Base-by-base conservation (phyloP, 23 tunicate species). In the Corella eumyota region DNA sequence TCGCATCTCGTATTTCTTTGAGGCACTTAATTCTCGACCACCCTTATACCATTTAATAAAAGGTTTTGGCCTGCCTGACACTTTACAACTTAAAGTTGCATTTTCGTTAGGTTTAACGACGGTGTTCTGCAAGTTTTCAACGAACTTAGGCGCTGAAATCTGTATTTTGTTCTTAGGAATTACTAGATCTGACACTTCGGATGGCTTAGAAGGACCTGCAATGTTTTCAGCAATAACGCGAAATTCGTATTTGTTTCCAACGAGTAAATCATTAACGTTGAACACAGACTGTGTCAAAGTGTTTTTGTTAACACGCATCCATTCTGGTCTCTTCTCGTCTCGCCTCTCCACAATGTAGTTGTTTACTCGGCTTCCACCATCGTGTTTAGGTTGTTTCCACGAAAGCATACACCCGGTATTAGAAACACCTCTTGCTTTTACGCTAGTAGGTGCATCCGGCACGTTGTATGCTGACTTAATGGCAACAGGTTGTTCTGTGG, bases 31-130 rank as follows among this genome's bases (percentile, higher is more conserved):
- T 54, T 92, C 98, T 29, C 75, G 60, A 0, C 93, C 98, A 21
- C 73, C 69, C 64, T 71, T 61, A 50, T 92, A 92, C 98, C 98
- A 92, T 55, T 92, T 92, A 21, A 92, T 73, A 28, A 92, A 60
- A 15, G 98, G 98, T 57, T 92, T 92, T 4, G 98, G 98, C 46
- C 77, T 70, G 17, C 98, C 98, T 25, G 75, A 47, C 3, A 92
- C 56, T 66, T 92, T 92, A 62, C 86, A 75, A 32, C 79, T 71
- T 36, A 92, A 72, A 1, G 86, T 83, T 2, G 80, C 72, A 34
- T 77, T 92, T 33, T 83, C 78, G 33, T 87, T 74, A 19, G 93
- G 86, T 37, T 92, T 92, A 0, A 87, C 78, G 3, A 92, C 98
- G 28, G 71, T 20, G 38, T 92, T 82, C 6, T 82, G 77, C 15